Percentiles rank a stretch among this genome's conserved stretches.
These are phyloP conservation scores for Acanthisitta chloris DNA, from an alignment of 2,113 vertebrate genomes.

Conservation along the genomic window DNA sequence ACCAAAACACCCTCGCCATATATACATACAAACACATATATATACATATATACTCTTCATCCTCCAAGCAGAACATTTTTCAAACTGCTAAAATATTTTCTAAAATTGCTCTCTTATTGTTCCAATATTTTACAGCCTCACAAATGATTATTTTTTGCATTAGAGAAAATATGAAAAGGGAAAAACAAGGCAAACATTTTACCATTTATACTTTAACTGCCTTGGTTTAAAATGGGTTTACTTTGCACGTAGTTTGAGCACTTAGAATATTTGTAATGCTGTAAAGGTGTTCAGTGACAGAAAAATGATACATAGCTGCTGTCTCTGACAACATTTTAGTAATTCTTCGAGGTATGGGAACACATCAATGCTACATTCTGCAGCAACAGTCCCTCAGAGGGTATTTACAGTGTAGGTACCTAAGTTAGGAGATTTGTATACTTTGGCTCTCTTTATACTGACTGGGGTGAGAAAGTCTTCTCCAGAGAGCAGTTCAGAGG, in stretches of 20 bases:
- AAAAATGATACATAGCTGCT: conserved; percentile 21
- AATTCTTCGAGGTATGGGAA: not conserved
- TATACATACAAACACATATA: accelerated
- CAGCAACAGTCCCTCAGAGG: conserved; percentile 1
- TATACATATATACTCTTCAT: not conserved
- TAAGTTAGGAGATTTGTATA: conserved; percentile 42
- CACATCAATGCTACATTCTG: not conserved
- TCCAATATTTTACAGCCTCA: not conserved
- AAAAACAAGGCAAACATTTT: not conserved
- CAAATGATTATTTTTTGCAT: not conserved
- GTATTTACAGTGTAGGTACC: conserved; percentile 24
- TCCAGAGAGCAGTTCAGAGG: conserved; percentile 37
- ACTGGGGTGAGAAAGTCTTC: conserved; percentile 23
- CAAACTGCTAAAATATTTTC: not conserved
- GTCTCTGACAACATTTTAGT: not conserved
- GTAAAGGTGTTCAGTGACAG: conserved; percentile 33
- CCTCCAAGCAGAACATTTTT: not conserved
- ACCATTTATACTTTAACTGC: not conserved
- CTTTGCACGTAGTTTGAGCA: not conserved
- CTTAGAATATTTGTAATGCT: conserved; percentile 17
- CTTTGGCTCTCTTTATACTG: conserved; percentile 1
- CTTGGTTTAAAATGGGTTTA: conserved; percentile 10
- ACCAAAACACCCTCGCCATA: too few relatives aligned
- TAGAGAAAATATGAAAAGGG: not conserved
- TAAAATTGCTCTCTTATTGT: conserved; percentile 2